These are phyloP conservation scores for Perdita meconis DNA, from an alignment of 2,888 invertebrate genomes.

Conservation along the genomic window DNA sequence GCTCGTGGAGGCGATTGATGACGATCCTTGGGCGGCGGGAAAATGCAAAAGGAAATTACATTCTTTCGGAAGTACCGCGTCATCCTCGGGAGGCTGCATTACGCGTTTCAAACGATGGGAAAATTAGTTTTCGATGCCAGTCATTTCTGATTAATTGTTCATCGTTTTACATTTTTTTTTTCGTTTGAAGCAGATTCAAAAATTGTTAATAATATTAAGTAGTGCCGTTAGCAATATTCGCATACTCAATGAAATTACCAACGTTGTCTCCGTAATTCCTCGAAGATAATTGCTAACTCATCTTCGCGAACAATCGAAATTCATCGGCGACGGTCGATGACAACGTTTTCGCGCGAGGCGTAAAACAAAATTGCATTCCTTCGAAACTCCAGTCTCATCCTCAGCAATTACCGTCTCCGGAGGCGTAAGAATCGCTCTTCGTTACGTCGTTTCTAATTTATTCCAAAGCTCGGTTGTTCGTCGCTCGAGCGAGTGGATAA, in stretches of 20 bases:
- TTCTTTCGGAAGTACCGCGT: conserved; percentile 74
- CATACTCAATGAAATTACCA: too few species aligned
- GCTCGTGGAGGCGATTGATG: conserved; percentile 67
- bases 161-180: too few species aligned
- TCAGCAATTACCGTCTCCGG: conserved; percentile 67
- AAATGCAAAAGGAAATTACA: conserved; percentile 75
- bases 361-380: conserved; percentile 78
- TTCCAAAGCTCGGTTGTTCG: conserved; percentile 31
- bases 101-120: background rate
- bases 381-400: conserved; percentile 73
- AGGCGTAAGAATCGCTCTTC: conserved; percentile 26
- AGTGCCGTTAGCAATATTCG: too few species aligned
- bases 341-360: conserved; percentile 57
- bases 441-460: conserved; percentile 53
- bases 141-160: too few species aligned
- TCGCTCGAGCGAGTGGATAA: conserved; percentile 4
- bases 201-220: too few species aligned
- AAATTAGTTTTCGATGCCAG: background rate
- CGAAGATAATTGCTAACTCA: conserved; percentile 69
- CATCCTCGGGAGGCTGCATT: conserved; percentile 64
- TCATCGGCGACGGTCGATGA: conserved; percentile 66
- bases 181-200: too few species aligned
- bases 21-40: conserved; percentile 57
- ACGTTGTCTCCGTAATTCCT: conserved; percentile 60
- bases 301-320: conserved; percentile 54